A percentile compares a stretch with the other conserved stretches of the same genome.
Evolutionary conservation across 2,888 invertebrate species (phyloP).

Genomic region (Dascillus cervinus): DNA sequence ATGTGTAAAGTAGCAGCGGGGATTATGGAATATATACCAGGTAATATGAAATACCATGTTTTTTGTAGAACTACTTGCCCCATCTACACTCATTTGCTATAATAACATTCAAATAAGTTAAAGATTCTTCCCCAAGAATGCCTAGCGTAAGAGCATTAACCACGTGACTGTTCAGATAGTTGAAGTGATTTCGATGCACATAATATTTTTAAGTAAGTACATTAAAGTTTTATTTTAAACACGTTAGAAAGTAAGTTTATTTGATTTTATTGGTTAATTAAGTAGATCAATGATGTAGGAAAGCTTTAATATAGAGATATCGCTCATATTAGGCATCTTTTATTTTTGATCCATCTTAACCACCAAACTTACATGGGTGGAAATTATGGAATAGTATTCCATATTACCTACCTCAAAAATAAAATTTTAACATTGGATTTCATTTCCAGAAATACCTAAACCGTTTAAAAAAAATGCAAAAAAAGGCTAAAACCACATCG

Average conservation of each 20-base stretch:
- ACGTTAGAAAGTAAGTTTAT: conserved; percentile 4
- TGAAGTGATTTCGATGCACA: conserved; percentile 5
- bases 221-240: conserved; percentile 5
- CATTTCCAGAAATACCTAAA: no score
- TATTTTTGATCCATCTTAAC: conserved; percentile 6
- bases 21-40: no score
- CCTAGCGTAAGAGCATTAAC: conserved; percentile 5
- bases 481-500: neutral
- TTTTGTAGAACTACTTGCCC: conserved; percentile 5
- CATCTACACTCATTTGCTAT: conserved; percentile 5
- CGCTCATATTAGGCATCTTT: conserved; percentile 5
- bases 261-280: conserved; percentile 5
- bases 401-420: conserved; percentile 5
- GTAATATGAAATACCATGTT: conserved; percentile 9
- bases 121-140: no score
- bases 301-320: conserved; percentile 7
- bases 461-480: no score
- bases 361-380: conserved; percentile 5
- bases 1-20: no score
- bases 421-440: no score
- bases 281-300: conserved; percentile 7
- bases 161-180: conserved; percentile 4
- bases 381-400: conserved; percentile 9
- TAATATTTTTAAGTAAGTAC: conserved; percentile 6
- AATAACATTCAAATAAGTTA: conserved; percentile 6